phyloP scores from a whole-genome alignment of 92 coral and sea anemone genomes.

The Blastomussa wellsi region DNA sequence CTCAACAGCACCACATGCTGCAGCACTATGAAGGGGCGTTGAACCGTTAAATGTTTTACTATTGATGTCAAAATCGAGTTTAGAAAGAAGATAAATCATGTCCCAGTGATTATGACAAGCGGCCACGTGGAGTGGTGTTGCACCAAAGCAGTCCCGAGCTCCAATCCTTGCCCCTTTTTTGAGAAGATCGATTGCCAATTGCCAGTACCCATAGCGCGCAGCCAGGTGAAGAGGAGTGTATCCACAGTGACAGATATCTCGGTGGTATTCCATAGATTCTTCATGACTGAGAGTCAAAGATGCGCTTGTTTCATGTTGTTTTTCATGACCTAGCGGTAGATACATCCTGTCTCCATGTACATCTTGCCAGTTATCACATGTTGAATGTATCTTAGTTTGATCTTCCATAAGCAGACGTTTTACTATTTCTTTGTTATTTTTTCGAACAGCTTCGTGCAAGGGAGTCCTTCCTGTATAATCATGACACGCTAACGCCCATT shows the following conservation, averaged over 20 bases:
- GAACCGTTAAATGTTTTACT: constrained; percentile 43
- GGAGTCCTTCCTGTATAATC: constrained; percentile 66
- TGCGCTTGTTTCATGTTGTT: not conserved
- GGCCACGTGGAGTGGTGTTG: constrained; percentile 61
- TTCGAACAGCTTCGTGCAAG: constrained; percentile 65
- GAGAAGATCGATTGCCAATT: constrained; percentile 39
- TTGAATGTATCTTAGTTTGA: constrained; percentile 47
- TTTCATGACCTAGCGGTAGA: not conserved
- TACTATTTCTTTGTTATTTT: constrained; percentile 51
- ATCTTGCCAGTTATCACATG: constrained; percentile 28
- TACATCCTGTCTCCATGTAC: not conserved
- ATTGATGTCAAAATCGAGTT: constrained; percentile 14
- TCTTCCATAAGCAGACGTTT: constrained; percentile 31
- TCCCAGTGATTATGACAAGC: constrained; percentile 50
- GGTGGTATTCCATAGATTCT: constrained; percentile 30
- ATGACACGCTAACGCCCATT: constrained; percentile 44
- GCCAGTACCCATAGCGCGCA: constrained; percentile 47
- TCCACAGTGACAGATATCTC: constrained; percentile 55
- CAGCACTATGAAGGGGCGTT: constrained; percentile 61
- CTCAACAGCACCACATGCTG: constrained; percentile 39
- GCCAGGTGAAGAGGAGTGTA: constrained; percentile 60
- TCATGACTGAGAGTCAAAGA: constrained; percentile 3
- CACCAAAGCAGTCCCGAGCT: constrained; percentile 55
- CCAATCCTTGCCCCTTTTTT: not conserved
- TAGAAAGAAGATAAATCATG: constrained; percentile 11